Evolutionary conservation across 2,797 vertebrate species (phyloP).

Genomic region (Eulemur coronatus): DNA sequence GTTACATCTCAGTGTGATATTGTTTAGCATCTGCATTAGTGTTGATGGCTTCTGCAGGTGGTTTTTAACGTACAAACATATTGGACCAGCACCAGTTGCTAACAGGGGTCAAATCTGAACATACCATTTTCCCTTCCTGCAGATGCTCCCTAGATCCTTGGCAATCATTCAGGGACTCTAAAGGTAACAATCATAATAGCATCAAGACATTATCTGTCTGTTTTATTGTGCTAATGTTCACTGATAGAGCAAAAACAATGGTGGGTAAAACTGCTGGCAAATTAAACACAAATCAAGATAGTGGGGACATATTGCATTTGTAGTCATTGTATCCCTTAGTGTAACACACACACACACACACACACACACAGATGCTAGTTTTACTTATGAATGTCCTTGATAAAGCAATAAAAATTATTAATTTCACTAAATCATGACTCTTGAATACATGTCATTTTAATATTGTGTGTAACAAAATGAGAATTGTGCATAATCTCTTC

Average conservation of each 20-base stretch:
- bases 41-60: neutral
- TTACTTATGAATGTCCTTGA: neutral
- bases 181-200: neutral
- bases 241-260: neutral
- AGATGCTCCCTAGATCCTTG: neutral
- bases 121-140: neutral
- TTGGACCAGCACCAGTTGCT: neutral
- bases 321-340: neutral
- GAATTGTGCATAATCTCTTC: neutral
- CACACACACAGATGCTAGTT: neutral
- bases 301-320: neutral
- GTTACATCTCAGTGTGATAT: neutral
- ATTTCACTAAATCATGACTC: neutral
- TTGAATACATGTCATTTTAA: neutral
- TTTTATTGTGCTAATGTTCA: neutral
- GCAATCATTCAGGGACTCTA: neutral
- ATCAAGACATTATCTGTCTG: neutral
- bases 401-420: neutral
- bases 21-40: fast-evolving
- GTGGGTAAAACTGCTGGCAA: neutral
- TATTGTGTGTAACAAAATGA: neutral
- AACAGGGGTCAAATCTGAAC: neutral
- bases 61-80: neutral
- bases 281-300: neutral
- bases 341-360: neutral